Evolutionary conservation across 2,113 vertebrate genomes (phyloP).

Genomic region (Grantiella picta): DNA sequence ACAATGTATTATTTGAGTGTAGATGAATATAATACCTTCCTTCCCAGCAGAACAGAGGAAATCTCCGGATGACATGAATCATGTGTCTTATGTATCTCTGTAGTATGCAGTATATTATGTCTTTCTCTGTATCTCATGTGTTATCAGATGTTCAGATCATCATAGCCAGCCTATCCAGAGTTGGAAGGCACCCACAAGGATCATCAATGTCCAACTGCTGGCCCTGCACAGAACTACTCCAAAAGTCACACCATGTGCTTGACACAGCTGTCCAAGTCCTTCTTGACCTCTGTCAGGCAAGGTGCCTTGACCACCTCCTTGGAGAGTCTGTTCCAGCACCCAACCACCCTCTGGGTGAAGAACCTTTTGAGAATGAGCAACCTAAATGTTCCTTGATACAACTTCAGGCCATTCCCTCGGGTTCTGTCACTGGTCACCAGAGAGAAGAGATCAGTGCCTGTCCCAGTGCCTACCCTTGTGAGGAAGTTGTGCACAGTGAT

Average conservation of each 20-base stretch:
- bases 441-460: not conserved
- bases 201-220: accelerated
- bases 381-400: not conserved
- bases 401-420: not conserved
- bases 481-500: not conserved
- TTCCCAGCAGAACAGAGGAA: not conserved
- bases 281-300: not conserved
- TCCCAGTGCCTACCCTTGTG: not conserved
- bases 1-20: not conserved
- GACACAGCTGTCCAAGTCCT: not conserved
- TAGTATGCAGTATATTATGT: too few relatives aligned
- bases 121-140: not conserved
- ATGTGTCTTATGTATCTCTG: not conserved
- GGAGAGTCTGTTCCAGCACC: not conserved
- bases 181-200: not conserved
- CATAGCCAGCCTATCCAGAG: too few relatives aligned
- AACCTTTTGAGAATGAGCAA: not conserved
- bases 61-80: not conserved
- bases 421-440: not conserved
- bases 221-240: not conserved
- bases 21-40: not conserved
- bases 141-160: not conserved
- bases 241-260: not conserved
- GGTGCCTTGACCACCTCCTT: not conserved
- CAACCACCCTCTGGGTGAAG: not conserved